A percentile compares a stretch with the other conserved stretches of the same genome.
These are phyloP conservation scores for Natrix natrix DNA, from an alignment of 2,797 vertebrate genomes.

Conservation along the genomic window DNA sequence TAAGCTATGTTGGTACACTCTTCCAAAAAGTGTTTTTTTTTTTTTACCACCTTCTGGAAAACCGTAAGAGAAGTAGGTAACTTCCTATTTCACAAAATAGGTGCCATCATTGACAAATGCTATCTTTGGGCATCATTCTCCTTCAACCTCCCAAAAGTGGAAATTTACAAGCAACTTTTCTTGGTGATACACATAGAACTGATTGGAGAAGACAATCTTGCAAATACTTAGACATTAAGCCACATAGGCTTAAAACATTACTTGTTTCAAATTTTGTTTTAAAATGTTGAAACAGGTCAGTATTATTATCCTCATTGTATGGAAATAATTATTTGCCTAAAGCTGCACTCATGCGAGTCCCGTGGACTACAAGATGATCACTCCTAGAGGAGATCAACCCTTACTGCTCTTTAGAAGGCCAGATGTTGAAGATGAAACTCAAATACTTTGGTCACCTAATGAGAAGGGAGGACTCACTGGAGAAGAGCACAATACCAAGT, in stretches of 20 bases:
- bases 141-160: background rate
- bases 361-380: too few species aligned
- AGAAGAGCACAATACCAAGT: background rate
- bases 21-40: background rate
- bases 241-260: background rate
- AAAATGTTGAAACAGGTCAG: background rate
- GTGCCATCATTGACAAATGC: background rate
- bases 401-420: too few species aligned
- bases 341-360: background rate
- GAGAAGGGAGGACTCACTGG: too few species aligned
- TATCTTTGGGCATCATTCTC: background rate
- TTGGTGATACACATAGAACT: background rate
- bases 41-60: background rate
- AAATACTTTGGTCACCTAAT: too few species aligned
- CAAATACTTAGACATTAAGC: background rate
- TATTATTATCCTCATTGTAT: background rate
- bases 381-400: too few species aligned
- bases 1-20: background rate
- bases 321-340: background rate
- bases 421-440: too few species aligned
- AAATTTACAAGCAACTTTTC: background rate
- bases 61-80: background rate
- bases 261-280: background rate
- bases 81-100: background rate
- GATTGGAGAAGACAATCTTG: background rate